Percentiles rank a stretch among this genome's conserved stretches.
These are phyloP conservation scores for Patella ulyssiponensis DNA, from an alignment of 2,888 invertebrate genomes.

Conservation along the genomic window DNA sequence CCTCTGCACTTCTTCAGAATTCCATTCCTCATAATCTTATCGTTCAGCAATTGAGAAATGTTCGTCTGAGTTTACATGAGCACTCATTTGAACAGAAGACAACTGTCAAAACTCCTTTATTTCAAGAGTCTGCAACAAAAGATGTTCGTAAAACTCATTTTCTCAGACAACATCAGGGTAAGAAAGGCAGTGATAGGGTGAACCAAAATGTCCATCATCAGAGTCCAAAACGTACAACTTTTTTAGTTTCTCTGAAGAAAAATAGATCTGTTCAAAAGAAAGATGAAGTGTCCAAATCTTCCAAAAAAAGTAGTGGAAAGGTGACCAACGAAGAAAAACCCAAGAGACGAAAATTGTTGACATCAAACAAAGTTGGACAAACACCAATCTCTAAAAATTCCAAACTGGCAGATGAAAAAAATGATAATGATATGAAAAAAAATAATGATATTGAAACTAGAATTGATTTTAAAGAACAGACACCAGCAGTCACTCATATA, in stretches of 20 bases:
- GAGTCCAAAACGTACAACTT: slow-evolving; percentile 55
- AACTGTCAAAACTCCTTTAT: background rate
- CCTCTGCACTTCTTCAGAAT: slow-evolving; percentile 42
- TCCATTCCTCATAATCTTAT: slow-evolving; percentile 55
- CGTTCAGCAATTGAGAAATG: slow-evolving; percentile 48
- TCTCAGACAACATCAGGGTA: background rate
- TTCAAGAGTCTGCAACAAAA: background rate
- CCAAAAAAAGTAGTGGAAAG: background rate
- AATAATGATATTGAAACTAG: background rate
- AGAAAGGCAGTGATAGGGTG: slow-evolving; percentile 4
- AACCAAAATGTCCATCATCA: slow-evolving; percentile 31
- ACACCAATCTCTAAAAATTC: background rate
- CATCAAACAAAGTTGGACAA: background rate
- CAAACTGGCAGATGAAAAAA: background rate
- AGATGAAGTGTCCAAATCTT: slow-evolving; percentile 6
- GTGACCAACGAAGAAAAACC: background rate
- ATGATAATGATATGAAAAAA: background rate
- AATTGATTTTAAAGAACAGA: background rate
- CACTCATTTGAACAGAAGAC: slow-evolving; percentile 23
- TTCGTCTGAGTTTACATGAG: slow-evolving; percentile 44
- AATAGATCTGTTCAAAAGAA: slow-evolving; percentile 20
- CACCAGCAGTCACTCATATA: background rate
- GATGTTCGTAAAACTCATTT: background rate
- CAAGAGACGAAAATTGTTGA: slow-evolving; percentile 10
- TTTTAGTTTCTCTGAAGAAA: slow-evolving; percentile 39